A percentile compares a stretch with the other conserved stretches of the same genome.
Conservation (phyloP, 2,888 invertebrate species). For the Maniola hyperantus region DNA sequence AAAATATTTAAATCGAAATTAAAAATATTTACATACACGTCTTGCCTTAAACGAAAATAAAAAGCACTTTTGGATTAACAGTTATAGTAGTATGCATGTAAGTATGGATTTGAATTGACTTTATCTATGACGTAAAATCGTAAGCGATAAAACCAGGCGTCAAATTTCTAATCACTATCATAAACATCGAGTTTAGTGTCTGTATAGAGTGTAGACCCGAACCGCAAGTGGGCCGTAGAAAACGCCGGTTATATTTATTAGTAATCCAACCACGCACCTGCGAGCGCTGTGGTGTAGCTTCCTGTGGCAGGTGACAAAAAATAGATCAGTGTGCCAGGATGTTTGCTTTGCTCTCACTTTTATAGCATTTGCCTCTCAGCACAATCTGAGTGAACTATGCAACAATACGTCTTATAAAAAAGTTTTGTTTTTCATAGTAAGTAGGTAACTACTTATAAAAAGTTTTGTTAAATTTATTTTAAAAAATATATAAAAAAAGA, state of each 20-base stretch:
- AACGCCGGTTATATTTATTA: constrained; percentile 16
- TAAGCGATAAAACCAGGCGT: constrained; percentile 2
- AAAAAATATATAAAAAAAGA: too few species aligned
- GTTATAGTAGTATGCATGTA: too few species aligned
- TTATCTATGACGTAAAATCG: background rate
- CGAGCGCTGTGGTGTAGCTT: constrained; percentile 9
- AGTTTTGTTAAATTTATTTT: too few species aligned
- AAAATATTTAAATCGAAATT: too few species aligned
- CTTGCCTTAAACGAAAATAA: too few species aligned
- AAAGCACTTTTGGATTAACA: too few species aligned
- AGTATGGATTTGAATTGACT: too few species aligned
- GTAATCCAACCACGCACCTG: constrained; percentile 20
- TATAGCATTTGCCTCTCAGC: background rate
- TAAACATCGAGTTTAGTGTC: constrained; percentile 3
- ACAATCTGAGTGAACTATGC: too few species aligned
- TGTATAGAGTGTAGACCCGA: background rate
- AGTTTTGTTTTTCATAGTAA: too few species aligned
- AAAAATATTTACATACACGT: too few species aligned
- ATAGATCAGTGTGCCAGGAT: constrained; percentile 23
- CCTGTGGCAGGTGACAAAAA: constrained; percentile 27
- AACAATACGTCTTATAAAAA: too few species aligned
- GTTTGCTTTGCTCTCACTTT: constrained; percentile 1
- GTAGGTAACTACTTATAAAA: too few species aligned
- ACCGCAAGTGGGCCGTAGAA: constrained; percentile 23
- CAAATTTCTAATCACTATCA: constrained; percentile 14